Evolutionary conservation across 2,113 vertebrate species (phyloP), one percentile per base, ranked within the genome.

Genomic region (Pygoscelis antarcticus): DNA sequence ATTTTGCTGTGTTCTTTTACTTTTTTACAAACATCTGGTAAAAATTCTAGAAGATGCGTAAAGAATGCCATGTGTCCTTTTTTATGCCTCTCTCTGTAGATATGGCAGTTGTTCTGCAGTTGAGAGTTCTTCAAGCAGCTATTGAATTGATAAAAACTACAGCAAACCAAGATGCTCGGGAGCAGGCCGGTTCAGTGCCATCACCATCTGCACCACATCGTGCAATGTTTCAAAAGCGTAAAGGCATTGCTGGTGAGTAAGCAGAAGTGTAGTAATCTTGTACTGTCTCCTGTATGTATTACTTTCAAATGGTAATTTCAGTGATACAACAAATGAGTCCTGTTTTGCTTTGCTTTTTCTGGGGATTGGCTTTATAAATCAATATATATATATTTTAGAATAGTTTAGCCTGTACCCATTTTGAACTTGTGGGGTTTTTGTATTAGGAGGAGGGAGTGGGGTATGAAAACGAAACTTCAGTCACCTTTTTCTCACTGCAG

Each of bases 71-170:
- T 1, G 9, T 65, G 21, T n/a, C 23, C 23, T 62, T 47, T 47
- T 89, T 10, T 81, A 47, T 58, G 27, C 76, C 42, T 61, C 81
- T 95, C 38, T 91, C 81, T 95, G n/a, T 91, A 99, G 99, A 99
- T 96, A 99, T 99, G 98, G 99, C 99, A 32, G 96, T 99, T 93
- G 98, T 98, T 51, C 97, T 99, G 71, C 99, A 99, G 97, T 98
- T 99, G 77, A 98, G 98, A 36, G 99, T 99, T 95, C 99, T 99
- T 80, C 99, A 99, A 87, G 98, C 99, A 40, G 99, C 99, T 20
- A 98, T 99, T 49, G 99, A 99, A 90, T 99, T 99, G 93, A 99
- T 99, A 95, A 99, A 98, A 97, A 99, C 98, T 4, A 99, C 99
- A 27, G 98, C 99, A 94, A 99, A 98, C 97, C 99, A 99, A 89